These are phyloP conservation scores for Gortyna flavago DNA, from an alignment of 2,888 invertebrate genomes.

Conservation along the genomic window DNA sequence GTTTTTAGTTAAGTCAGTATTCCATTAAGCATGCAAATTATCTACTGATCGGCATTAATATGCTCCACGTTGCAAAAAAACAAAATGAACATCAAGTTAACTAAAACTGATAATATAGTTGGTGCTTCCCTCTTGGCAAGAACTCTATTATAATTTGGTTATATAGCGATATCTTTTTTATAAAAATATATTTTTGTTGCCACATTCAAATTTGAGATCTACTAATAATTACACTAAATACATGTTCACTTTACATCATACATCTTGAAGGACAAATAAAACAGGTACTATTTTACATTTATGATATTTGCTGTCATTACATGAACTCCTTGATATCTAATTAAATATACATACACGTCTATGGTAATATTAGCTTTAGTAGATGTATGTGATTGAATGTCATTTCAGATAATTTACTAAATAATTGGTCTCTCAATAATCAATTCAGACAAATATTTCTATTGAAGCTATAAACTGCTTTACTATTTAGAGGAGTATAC, in stretches of 20 bases:
- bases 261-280: constrained; percentile 56
- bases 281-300: constrained; percentile 69
- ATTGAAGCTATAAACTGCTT: constrained; percentile 27
- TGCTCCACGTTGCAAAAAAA: constrained; percentile 29
- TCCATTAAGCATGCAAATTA: too few relatives aligned
- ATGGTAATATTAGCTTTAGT: constrained; percentile 42
- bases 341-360: constrained; percentile 34
- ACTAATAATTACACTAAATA: constrained; percentile 66
- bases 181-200: constrained; percentile 69
- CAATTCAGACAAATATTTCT: constrained; percentile 55
- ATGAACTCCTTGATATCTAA: constrained; percentile 52
- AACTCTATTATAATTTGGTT: constrained; percentile 61
- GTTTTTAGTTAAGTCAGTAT: too few relatives aligned
- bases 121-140: constrained; percentile 61
- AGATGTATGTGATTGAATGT: constrained; percentile 53
- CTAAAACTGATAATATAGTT: constrained; percentile 44
- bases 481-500: constrained; percentile 49
- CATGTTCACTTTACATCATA: constrained; percentile 59
- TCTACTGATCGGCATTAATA: constrained; percentile 31
- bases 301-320: constrained; percentile 61
- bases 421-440: constrained; percentile 53
- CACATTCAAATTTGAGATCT: constrained; percentile 71
- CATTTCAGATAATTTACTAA: constrained; percentile 49
- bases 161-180: constrained; percentile 55
- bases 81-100: constrained; percentile 42